Evolutionary conservation across 1,140 invertebrate genomes (phyloP), one percentile per base, ranked within the genome.

Genomic region (Drosophila virilis): DNA sequence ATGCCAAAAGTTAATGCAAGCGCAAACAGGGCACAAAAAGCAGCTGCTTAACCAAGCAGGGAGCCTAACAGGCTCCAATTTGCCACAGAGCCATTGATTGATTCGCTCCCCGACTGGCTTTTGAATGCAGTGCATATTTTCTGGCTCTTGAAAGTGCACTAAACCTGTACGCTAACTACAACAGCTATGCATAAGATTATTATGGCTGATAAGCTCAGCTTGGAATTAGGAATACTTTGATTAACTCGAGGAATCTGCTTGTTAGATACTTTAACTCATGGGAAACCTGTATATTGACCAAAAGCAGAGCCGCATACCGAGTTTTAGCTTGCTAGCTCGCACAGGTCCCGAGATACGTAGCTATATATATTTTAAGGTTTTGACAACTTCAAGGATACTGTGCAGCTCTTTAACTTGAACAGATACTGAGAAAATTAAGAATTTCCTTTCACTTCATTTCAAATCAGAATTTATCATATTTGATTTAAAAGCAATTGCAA

Each of bases 1-100:
- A 57, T 62, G 66, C 61, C 45, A 60, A n/a, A 58, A 59, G 54
- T 74, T 69, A 55, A 61, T 33, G 45, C 51, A 69, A 68, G 42
- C 48, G 17, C 48, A 69, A 62, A 60, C 22, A 42, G 35, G 32
- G 10, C 13, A 22, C 37, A 28, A 48, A 48, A 50, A 40, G 6
- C 45, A 50, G 40, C 58, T 45, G 58, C 15, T 52, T 32, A 46
- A 9, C 33, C 28, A 65, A 35, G 10, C 32, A 8, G 32, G 2
- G 58, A 37, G 28, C 12, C 43, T 8, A 15, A n/a, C 28, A 33
- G 55, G 22, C 28, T 17, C 15, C 8, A 54, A 28, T 32, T 48
- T 58, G 38, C 33, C 43, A 8, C 22, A 17, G 10, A 55, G 51
- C 42, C 43, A 43, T 42, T 55, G 50, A 55, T 45, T 43, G 52